Conservation (phyloP, 2,113 vertebrate species). For the Poecilia latipinna region DNA sequence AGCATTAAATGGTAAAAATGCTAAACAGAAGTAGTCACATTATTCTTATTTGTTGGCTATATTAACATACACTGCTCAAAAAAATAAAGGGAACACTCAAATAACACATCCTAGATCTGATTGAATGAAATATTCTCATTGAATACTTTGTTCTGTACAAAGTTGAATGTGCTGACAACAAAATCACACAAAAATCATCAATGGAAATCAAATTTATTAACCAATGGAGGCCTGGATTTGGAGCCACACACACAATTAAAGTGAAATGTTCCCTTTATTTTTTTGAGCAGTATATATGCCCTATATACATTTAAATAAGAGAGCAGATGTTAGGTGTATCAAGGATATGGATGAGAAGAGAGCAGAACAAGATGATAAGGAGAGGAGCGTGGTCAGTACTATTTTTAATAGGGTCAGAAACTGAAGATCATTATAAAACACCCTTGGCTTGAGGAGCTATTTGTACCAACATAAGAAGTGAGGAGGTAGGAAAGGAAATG, state of each 20-base stretch:
- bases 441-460: conserved; percentile 60
- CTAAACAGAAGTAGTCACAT: not conserved
- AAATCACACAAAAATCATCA: too few species aligned
- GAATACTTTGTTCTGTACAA: too few species aligned
- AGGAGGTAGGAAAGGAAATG: conserved; percentile 15
- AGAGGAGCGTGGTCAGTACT: conserved; percentile 62
- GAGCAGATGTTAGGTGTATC: conserved; percentile 1
- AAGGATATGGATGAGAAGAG: conserved; percentile 13
- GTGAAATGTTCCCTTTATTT: too few species aligned
- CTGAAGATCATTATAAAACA: conserved; percentile 68
- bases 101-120: too few species aligned
- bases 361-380: conserved; percentile 2
- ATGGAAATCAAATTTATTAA: too few species aligned
- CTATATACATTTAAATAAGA: not conserved
- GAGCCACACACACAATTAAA: too few species aligned
- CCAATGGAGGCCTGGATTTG: too few species aligned
- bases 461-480: conserved; percentile 59
- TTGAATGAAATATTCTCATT: too few species aligned
- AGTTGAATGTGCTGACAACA: too few species aligned
- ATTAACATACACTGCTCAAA: too few species aligned
- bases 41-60: not conserved
- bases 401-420: conserved; percentile 74
- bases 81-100: too few species aligned
- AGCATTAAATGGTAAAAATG: not conserved
- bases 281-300: too few species aligned